phyloP scores from a whole-genome alignment of 2,888 invertebrate genomes.

The Hybos culiciformis region DNA sequence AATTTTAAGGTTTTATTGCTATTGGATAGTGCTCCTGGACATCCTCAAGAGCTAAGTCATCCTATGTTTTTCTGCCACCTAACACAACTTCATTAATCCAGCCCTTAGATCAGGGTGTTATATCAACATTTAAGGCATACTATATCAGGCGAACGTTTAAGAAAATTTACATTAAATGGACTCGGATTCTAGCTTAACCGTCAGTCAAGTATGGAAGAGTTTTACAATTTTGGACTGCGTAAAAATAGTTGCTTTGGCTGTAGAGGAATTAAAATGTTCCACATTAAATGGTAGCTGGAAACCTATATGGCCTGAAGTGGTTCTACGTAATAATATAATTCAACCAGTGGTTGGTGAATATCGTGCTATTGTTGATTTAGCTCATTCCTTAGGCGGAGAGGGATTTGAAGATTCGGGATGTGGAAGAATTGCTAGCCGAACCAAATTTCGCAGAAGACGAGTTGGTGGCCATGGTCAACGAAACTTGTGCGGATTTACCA shows the following conservation, averaged over 20 bases:
- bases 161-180: slow-evolving; percentile 9
- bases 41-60: slow-evolving; percentile 14
- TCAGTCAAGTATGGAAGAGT: background rate
- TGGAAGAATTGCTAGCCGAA: background rate
- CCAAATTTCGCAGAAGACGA: background rate
- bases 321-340: slow-evolving; percentile 2
- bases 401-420: background rate
- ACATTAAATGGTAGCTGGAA: slow-evolving; percentile 5
- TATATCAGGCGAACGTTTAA: slow-evolving; percentile 11
- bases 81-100: background rate
- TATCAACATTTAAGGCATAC: slow-evolving; percentile 15
- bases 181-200: background rate
- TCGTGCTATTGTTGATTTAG: background rate
- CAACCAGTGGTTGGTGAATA: background rate
- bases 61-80: background rate
- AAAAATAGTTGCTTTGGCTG: slow-evolving; percentile 3
- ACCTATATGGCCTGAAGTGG: slow-evolving; percentile 4
- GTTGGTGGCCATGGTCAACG: background rate
- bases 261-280: background rate
- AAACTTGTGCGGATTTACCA: background rate
- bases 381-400: slow-evolving; percentile 1
- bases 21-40: background rate
- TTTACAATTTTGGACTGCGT: slow-evolving; percentile 4
- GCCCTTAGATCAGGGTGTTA: slow-evolving; percentile 17
- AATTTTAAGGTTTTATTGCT: slow-evolving; percentile 1